Base-by-base conservation (phyloP, 2,888 invertebrate genomes). In the Orthosia cruda region DNA sequence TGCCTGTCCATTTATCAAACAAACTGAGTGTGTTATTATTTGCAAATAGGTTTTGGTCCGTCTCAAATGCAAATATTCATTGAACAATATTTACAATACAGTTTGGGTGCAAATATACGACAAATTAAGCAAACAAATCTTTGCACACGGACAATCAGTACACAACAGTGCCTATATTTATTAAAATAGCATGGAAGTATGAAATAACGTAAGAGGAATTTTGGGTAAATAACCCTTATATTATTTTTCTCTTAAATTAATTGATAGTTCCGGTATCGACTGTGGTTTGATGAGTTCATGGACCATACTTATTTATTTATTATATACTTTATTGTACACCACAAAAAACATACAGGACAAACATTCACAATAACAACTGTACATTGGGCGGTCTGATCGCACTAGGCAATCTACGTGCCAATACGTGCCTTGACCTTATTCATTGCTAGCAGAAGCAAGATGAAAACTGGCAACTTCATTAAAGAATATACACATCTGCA, bases 111-210 rank as follows among this genome's bases (percentile, higher is more conserved):
- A 50, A 71, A 55, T 66, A 66, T 20, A 55, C 32, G 71, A 18
- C 47, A 32, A 81, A 76, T 61, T 57, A 12, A 49, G 26, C 55
- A 81, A 70, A 61, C 59, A 50, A 64, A 59, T 76, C 11, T 23
- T 45, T 3, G 15, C 18, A n/a, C 11, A 26, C 3, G 59, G 64
- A 54, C 20, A 62, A 50, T 59, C 15, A 49, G 57, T 67, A 40
- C 11, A 5, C 23, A 57, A 45, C 15, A 61, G 13, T 45, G 11
- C 16, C 4, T 20, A 32, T 40, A 57, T n/a, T 20, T 15, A 3
- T n/a, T 20, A 20, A 61, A 45, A 45, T 61, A 16, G 9, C 9
- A 3, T 40, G 9, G 40, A 3, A 40, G 40, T 40, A 3, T 40
- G 1, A 40, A 40, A 3, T 40, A 40, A 32, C 5, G 32, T 32